Evolutionary conservation across 2,797 vertebrate genomes (phyloP).

Genomic region (Moxostoma hubbsi): DNA sequence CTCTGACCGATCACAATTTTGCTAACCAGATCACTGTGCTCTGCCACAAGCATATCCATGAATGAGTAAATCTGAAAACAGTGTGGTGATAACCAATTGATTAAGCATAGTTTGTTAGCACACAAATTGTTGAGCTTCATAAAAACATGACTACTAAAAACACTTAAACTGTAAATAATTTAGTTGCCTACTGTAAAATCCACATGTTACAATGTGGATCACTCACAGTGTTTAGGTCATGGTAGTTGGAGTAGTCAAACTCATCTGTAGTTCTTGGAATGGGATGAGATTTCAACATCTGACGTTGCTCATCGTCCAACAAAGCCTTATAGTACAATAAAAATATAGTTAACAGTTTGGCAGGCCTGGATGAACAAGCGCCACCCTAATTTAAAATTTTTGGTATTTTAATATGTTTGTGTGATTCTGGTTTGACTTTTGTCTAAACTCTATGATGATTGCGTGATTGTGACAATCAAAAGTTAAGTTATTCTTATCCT

Average conservation of each 20-base stretch:
- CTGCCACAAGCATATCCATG: conserved; percentile 86
- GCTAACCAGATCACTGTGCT: conserved; percentile 86
- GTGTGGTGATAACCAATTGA: neutral
- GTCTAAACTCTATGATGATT: too few relatives aligned
- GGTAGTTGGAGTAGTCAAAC: conserved; percentile 83
- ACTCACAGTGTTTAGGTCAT: conserved; percentile 81
- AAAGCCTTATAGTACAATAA: conserved; percentile 66
- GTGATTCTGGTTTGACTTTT: too few relatives aligned
- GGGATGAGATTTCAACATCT: conserved; percentile 69
- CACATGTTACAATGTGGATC: neutral
- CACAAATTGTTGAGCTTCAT: too few relatives aligned
- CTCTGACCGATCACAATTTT: conserved; percentile 87
- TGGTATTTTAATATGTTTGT: too few relatives aligned
- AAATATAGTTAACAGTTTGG: too few relatives aligned
- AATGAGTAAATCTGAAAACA: conserved; percentile 85
- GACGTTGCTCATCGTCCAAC: conserved; percentile 79
- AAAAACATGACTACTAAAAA: too few relatives aligned
- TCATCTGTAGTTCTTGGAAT: conserved; percentile 63
- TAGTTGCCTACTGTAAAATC: too few relatives aligned
- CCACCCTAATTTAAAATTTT: too few relatives aligned
- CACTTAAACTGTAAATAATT: too few relatives aligned
- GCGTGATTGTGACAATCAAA: too few relatives aligned
- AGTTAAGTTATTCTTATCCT: too few relatives aligned
- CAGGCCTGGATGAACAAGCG: too few relatives aligned
- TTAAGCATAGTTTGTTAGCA: neutral